phyloP scores from a whole-genome alignment of 1,140 invertebrate species.

The Drosophila virilis region DNA sequence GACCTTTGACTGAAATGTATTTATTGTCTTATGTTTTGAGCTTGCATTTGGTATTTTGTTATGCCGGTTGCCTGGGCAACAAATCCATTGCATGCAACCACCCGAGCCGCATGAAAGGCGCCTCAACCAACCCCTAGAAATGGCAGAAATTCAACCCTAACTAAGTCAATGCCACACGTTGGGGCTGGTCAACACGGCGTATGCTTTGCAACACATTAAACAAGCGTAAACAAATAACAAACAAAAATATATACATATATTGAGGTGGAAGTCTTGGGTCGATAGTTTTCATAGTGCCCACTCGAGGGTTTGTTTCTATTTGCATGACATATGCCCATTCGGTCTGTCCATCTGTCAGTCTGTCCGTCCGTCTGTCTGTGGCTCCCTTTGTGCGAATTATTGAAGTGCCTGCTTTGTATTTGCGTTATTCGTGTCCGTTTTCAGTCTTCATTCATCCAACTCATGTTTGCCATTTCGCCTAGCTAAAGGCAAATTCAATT shows the following conservation, averaged over 20 bases:
- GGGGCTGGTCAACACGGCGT: constrained; percentile 56
- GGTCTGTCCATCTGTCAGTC: background rate
- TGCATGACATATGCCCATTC: constrained; percentile 19
- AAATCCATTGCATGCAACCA: constrained; percentile 33
- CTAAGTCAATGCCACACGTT: constrained; percentile 44
- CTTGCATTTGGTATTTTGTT: constrained; percentile 35
- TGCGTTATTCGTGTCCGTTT: constrained; percentile 38
- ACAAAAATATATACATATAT: too few relatives aligned
- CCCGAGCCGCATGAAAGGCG: background rate
- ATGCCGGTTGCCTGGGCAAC: constrained; percentile 58
- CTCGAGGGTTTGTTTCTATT: constrained; percentile 30
- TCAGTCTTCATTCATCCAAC: constrained; percentile 23
- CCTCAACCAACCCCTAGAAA: constrained; percentile 53
- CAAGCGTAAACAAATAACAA: constrained; percentile 47
- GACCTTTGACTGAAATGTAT: constrained; percentile 60
- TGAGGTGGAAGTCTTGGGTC: constrained; percentile 41
- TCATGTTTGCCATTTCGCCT: constrained; percentile 32
- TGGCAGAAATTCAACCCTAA: constrained; percentile 53
- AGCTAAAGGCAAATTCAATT: constrained; percentile 52
- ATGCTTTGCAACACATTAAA: constrained; percentile 60
- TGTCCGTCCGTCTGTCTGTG: background rate
- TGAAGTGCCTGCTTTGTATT: constrained; percentile 38
- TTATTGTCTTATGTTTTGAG: constrained; percentile 32
- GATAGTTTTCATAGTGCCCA: constrained; percentile 49
- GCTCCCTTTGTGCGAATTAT: constrained; percentile 30